These are phyloP conservation scores for Brachionus rubens DNA, from an alignment of 1,140 invertebrate genomes.

Conservation along the genomic window DNA sequence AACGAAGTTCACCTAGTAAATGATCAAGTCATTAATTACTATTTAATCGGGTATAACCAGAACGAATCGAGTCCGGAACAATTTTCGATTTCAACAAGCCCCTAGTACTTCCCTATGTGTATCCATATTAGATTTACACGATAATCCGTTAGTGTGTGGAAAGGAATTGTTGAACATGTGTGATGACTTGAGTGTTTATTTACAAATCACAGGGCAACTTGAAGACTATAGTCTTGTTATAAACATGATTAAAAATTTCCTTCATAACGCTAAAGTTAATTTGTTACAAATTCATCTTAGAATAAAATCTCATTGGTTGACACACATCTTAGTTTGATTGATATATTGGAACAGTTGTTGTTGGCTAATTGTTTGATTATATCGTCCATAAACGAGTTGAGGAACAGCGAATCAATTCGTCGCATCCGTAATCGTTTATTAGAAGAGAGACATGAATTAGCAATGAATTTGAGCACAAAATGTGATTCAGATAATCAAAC, in stretches of 20 bases:
- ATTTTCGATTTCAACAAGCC: slow-evolving; percentile 60
- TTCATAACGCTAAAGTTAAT: slow-evolving; percentile 69
- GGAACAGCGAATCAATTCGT: slow-evolving; percentile 57
- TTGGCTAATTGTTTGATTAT: slow-evolving; percentile 55
- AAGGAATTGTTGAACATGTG: slow-evolving; percentile 64
- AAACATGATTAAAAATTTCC: slow-evolving; percentile 67
- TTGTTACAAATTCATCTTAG: slow-evolving; percentile 61
- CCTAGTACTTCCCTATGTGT: slow-evolving; percentile 80
- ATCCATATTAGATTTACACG: slow-evolving; percentile 76
- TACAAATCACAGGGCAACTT: slow-evolving; percentile 62
- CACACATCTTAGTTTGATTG: slow-evolving; percentile 57
- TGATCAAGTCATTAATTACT: slow-evolving; percentile 22
- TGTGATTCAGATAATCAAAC: slow-evolving; percentile 72
- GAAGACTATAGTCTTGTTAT: slow-evolving; percentile 65
- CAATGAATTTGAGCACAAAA: slow-evolving; percentile 79
- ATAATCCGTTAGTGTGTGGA: slow-evolving; percentile 64
- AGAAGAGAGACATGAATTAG: slow-evolving; percentile 76
- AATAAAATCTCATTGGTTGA: slow-evolving; percentile 59
- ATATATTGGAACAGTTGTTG: slow-evolving; percentile 60
- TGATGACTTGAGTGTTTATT: slow-evolving; percentile 63
- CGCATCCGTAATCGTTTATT: slow-evolving; percentile 66
- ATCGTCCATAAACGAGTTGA: slow-evolving; percentile 57
- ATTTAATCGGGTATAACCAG: neutral
- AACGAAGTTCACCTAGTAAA: slow-evolving; percentile 23
- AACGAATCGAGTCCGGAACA: slow-evolving; percentile 15